Conservation (phyloP, 2,797 vertebrate genomes). For the Chaenodraco wilsoni region DNA sequence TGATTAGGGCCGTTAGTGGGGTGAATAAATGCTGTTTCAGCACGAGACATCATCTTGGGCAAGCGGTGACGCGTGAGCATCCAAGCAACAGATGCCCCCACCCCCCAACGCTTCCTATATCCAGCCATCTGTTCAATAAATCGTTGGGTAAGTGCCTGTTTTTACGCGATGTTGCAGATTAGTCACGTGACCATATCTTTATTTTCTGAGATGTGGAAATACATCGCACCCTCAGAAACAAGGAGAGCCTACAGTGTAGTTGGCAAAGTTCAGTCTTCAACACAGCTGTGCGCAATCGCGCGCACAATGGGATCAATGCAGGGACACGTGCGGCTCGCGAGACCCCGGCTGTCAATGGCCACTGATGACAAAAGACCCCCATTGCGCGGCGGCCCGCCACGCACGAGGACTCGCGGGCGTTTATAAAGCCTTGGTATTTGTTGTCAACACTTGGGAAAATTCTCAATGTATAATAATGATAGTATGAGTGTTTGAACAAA, state of each 20-base stretch:
- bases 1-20: conserved; percentile 65
- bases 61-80: conserved; percentile 76
- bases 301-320: conserved; percentile 84
- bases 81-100: conserved; percentile 82
- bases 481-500: conserved; percentile 13
- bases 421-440: conserved; percentile 66
- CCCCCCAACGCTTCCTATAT: conserved; percentile 58
- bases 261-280: conserved; percentile 55
- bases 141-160: conserved; percentile 71
- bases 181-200: conserved; percentile 50
- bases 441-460: conserved; percentile 40
- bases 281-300: conserved; percentile 78
- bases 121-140: conserved; percentile 80
- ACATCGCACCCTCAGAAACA: conserved; percentile 8
- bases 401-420: conserved; percentile 64
- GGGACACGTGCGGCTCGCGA: conserved; percentile 84
- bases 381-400: conserved; percentile 69
- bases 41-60: conserved; percentile 74
- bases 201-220: conserved; percentile 22
- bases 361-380: conserved; percentile 74
- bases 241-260: conserved; percentile 8
- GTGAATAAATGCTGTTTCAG: conserved; percentile 77
- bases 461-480: conserved; percentile 43
- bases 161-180: conserved; percentile 54
- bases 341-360: conserved; percentile 75